Percentiles rank a stretch among this genome's conserved stretches.
These are phyloP conservation scores for Oscheius sp. DNA, from an alignment of 2,888 invertebrate genomes.

Conservation along the genomic window DNA sequence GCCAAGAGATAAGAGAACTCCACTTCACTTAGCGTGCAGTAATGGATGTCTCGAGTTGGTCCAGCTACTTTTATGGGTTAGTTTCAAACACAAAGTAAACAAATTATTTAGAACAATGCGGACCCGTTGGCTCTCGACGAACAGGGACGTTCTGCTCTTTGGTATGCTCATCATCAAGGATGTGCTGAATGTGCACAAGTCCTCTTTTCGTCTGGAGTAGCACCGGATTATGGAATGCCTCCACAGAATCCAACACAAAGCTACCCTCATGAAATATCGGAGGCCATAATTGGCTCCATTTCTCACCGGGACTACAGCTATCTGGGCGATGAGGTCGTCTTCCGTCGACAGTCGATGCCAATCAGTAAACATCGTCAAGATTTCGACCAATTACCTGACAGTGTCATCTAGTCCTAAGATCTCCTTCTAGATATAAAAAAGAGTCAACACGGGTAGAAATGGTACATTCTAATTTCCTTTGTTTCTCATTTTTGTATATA, in stretches of 20 bases:
- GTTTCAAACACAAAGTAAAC: conserved; percentile 55
- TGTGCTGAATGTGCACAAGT: conserved; percentile 49
- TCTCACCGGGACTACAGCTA: conserved; percentile 44
- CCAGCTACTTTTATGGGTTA: conserved; percentile 92
- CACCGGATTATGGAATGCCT: conserved; percentile 41
- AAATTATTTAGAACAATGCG: conserved; percentile 84
- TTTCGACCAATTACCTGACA: conserved; percentile 16
- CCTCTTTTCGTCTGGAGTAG: conserved; percentile 41
- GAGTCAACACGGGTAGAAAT: conserved; percentile 88
- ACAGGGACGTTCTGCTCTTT: conserved; percentile 83
- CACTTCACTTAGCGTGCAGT: conserved; percentile 84
- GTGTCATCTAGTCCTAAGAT: conserved; percentile 73
- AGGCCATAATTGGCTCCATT: conserved; percentile 37
- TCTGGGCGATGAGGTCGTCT: conserved; percentile 27
- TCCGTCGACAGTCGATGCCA: conserved; percentile 11
- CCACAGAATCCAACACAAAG: too few relatives aligned
- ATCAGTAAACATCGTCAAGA: neutral
- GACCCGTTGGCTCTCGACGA: conserved; percentile 89
- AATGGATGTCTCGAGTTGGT: conserved; percentile 76
- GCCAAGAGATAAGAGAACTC: conserved; percentile 81
- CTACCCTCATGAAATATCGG: conserved; percentile 30
- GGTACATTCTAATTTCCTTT: too few relatives aligned
- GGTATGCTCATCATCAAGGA: conserved; percentile 77
- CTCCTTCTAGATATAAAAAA: conserved; percentile 94
- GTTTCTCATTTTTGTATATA: too few relatives aligned